Percentiles rank a stretch among this genome's conserved stretches.
phyloP scores from a whole-genome alignment of 2,888 invertebrate genomes.

The Drosophila dives region DNA sequence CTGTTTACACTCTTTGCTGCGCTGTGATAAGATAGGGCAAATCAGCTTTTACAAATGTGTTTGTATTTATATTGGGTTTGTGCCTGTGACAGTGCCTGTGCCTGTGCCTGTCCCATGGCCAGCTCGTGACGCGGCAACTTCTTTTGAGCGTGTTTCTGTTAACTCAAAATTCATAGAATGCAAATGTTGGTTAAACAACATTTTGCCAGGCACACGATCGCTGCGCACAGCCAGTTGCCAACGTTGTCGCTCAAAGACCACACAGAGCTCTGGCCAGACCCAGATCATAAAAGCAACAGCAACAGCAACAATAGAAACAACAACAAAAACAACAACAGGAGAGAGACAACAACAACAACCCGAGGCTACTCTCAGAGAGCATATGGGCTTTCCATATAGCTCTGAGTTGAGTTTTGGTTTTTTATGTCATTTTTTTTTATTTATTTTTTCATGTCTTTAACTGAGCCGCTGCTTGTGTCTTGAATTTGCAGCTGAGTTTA shows the following conservation, averaged over 20 bases:
- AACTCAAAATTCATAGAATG: conserved; percentile 78
- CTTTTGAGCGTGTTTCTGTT: conserved; percentile 57
- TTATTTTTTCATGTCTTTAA: not conserved
- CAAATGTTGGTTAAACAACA: conserved; percentile 78
- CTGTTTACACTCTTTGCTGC: conserved; percentile 57
- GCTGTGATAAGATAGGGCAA: conserved; percentile 71
- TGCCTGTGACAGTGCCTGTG: not conserved
- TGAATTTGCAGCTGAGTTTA: conserved; percentile 41
- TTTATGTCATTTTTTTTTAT: not conserved
- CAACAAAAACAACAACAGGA: not conserved
- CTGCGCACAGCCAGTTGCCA: conserved; percentile 10
- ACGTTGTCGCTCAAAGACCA: conserved; percentile 36
- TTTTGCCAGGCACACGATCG: conserved; percentile 66
- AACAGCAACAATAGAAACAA: conserved; percentile 3
- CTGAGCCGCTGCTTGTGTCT: conserved; percentile 22
- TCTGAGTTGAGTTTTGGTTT: conserved; percentile 36
- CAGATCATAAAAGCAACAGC: conserved; percentile 25
- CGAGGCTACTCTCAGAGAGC: conserved; percentile 35
- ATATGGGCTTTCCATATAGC: conserved; percentile 30
- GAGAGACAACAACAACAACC: conserved; percentile 6
- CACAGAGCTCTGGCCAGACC: conserved; percentile 44
- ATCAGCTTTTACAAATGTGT: conserved; percentile 26
- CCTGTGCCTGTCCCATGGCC: conserved; percentile 12
- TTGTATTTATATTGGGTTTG: not conserved
- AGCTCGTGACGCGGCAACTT: conserved; percentile 58